These are phyloP conservation scores for Philopedon plagiatum DNA, from an alignment of 2,888 invertebrate genomes.

Conservation along the genomic window DNA sequence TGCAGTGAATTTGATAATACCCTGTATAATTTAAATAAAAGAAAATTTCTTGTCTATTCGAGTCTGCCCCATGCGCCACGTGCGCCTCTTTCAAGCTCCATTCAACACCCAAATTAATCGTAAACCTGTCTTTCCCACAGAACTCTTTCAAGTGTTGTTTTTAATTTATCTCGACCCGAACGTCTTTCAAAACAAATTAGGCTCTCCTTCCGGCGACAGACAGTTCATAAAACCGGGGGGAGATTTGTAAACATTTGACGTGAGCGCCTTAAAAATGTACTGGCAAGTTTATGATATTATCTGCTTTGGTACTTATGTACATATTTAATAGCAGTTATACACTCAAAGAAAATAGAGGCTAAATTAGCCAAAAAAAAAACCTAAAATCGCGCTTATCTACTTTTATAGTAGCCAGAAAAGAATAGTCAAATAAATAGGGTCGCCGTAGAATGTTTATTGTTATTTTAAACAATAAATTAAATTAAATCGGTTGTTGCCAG, in stretches of 20 bases:
- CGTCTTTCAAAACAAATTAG: conserved; percentile 25
- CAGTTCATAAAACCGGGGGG: conserved; percentile 12
- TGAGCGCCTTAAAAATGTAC: background rate
- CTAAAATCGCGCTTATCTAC: no score
- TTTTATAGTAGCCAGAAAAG: no score
- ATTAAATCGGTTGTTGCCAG: no score
- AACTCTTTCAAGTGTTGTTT: conserved; percentile 17
- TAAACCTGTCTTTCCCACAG: conserved; percentile 30
- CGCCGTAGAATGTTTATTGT: no score
- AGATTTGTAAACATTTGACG: conserved; percentile 10
- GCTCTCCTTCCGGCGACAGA: conserved; percentile 10
- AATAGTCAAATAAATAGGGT: no score
- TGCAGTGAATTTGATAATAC: no score
- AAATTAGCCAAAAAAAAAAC: no score
- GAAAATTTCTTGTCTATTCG: background rate
- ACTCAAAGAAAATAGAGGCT: no score
- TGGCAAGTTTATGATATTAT: no score
- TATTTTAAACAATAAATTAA: no score
- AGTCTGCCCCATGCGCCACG: conserved; percentile 9
- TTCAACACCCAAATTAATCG: conserved; percentile 31
- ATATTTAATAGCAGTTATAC: no score
- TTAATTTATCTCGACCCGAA: conserved; percentile 19
- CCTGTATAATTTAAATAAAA: background rate
- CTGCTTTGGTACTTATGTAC: no score
- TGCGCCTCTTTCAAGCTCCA: conserved; percentile 17